A percentile compares a stretch with the other conserved stretches of the same genome.
These are phyloP conservation scores for Hemistola chrysoprasaria DNA, from an alignment of 2,888 invertebrate species.

Conservation along the genomic window DNA sequence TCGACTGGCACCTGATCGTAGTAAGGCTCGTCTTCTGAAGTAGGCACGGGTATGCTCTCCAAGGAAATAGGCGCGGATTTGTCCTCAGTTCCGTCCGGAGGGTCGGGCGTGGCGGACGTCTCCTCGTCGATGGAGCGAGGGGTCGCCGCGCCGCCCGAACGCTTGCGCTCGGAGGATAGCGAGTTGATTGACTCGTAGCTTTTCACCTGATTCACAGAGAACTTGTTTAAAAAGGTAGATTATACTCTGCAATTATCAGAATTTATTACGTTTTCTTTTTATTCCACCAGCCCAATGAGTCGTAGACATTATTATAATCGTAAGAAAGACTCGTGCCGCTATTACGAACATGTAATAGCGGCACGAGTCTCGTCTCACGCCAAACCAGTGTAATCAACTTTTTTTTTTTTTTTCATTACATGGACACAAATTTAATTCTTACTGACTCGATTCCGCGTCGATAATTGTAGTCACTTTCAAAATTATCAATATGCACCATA, in stretches of 20 bases:
- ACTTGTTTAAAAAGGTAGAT: no score
- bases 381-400: no score
- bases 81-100: constrained; percentile 58
- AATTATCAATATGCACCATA: constrained; percentile 18
- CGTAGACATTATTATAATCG: no score
- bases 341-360: no score
- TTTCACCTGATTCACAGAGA: constrained; percentile 76
- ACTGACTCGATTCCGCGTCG: no score
- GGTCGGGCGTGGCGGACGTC: constrained; percentile 65
- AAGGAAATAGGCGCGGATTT: constrained; percentile 69
- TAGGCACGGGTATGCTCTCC: constrained; percentile 65
- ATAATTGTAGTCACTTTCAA: neutral
- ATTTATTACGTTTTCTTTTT: no score
- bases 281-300: no score
- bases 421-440: neutral
- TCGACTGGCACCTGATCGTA: constrained; percentile 88
- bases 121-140: constrained; percentile 76
- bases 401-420: no score
- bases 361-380: no score
- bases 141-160: constrained; percentile 76
- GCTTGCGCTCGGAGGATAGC: constrained; percentile 82
- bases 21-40: constrained; percentile 84
- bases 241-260: no score
- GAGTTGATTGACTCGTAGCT: constrained; percentile 86
- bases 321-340: no score